Percentiles rank a stretch among this genome's conserved stretches.
These are phyloP conservation scores for Verasper variegatus DNA, from an alignment of 2,113 vertebrate species.

Conservation along the genomic window DNA sequence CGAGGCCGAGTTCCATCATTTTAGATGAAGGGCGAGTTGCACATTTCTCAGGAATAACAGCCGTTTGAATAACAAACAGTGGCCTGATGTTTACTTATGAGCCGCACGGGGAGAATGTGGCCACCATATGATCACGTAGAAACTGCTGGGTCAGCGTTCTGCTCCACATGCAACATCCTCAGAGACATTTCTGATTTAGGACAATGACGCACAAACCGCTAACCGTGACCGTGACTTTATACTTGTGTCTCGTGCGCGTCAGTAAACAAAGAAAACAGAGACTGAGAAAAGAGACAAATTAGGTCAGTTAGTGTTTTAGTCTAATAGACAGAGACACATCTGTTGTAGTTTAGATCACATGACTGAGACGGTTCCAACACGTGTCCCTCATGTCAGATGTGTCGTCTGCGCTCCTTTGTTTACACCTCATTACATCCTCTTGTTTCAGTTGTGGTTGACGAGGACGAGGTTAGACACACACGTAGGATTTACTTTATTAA, in stretches of 20 bases:
- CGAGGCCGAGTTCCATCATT: not conserved
- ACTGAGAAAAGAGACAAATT: not conserved
- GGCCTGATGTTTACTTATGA: constrained; percentile 15
- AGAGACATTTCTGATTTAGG: not conserved
- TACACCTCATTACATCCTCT: constrained; percentile 3
- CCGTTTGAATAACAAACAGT: not conserved
- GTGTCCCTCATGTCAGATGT: not conserved
- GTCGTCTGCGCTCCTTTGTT: constrained; percentile 22
- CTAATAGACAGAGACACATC: constrained; percentile 25
- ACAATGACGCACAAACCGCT: not conserved
- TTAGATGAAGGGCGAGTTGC: not conserved
- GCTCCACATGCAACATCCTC: not conserved
- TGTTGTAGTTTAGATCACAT: not conserved
- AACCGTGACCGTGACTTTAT: not conserved
- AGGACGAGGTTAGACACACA: too few relatives aligned
- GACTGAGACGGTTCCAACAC: too few relatives aligned
- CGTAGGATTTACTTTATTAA: too few relatives aligned
- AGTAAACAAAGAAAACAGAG: constrained; percentile 5
- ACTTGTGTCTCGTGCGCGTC: not conserved
- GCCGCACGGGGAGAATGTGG: constrained; percentile 18
- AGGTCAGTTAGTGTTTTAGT: not conserved
- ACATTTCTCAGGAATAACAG: not conserved
- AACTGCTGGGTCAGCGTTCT: constrained; percentile 16
- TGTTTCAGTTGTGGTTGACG: not conserved
- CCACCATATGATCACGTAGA: constrained; percentile 25